These are phyloP conservation scores for Lacanobia oleracea DNA, from an alignment of 2,888 invertebrate species.

Conservation along the genomic window DNA sequence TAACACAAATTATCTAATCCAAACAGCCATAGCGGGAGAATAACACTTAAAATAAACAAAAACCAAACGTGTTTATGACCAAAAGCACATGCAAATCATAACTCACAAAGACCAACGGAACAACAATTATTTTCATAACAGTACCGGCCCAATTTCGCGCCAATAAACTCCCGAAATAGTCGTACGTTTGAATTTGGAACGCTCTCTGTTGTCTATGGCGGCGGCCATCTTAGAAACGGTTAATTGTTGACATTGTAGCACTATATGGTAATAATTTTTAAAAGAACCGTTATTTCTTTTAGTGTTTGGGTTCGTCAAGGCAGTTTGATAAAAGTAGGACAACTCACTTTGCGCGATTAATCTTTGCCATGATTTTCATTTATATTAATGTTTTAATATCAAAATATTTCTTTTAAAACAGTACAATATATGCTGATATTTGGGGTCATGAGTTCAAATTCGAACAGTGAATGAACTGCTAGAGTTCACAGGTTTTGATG, in stretches of 20 bases:
- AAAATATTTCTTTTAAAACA: constrained; percentile 1
- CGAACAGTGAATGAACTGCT: constrained; percentile 1
- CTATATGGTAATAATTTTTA: constrained; percentile 52
- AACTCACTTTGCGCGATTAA: neutral
- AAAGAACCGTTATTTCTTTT: constrained; percentile 7
- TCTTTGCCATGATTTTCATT: neutral
- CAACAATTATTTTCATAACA: constrained; percentile 54
- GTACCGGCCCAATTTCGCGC: constrained; percentile 72
- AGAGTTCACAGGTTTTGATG: constrained; percentile 21
- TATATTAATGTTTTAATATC: neutral
- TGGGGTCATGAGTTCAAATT: constrained; percentile 14
- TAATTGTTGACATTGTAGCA: constrained; percentile 55
- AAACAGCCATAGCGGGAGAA: constrained; percentile 40
- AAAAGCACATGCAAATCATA: constrained; percentile 56
- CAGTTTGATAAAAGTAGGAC: neutral
- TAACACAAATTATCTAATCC: constrained; percentile 4
- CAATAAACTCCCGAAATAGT: constrained; percentile 75
- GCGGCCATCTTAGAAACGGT: constrained; percentile 67
- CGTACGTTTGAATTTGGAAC: constrained; percentile 70
- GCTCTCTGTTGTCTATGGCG: constrained; percentile 56
- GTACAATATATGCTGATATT: neutral
- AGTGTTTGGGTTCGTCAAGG: neutral
- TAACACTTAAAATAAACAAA: constrained; percentile 1
- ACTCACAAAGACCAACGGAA: constrained; percentile 54
- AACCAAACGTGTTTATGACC: constrained; percentile 28